Base-by-base conservation (phyloP, 2,888 invertebrate genomes). In the Andrena bicolor region DNA sequence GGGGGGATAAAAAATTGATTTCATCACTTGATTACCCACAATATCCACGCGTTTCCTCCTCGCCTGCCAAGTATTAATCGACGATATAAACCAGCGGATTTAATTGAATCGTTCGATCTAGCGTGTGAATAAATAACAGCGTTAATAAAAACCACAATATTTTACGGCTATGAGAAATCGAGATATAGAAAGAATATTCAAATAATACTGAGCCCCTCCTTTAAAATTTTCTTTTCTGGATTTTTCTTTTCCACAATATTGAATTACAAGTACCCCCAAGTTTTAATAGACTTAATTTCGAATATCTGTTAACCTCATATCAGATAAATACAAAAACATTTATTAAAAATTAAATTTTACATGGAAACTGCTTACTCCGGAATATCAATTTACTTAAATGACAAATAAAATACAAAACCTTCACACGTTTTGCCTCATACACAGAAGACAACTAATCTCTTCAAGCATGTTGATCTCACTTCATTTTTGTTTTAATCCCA, bases 51-150 rank as follows among this genome's bases (percentile, higher is more conserved):
- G n/a, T 13, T 56, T 56, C 28, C 58, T 35, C 10, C 16, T 63
- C 56, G 53, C n/a, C 63, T 56, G 53, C 26, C 56, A 35, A 41
- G 65, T 49, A 68, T 70, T 74, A 63, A 71, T 61, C 53, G 20
- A 53, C 53, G 71, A 78, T 71, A 48, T 49, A 60, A 26, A 10
- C 26, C 49, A 23, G 6, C 41, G 30, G 30, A 41, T 78, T 82
- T 82, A 75, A 82, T 78, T 78, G 71, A 82, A 82, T 70, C 56
- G 61, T 51, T 23, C 76, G 35, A 51, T 61, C 61, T 74, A 68
- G 71, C 82, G 30, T 56, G 56, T 58, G 71, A 70, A 75, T 78
- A 71, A 82, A 78, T 78, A 71, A 75, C 32, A 32, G 48, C 35
- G 26, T 77, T 58, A 56, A 68, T 82, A 58, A 68, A 75, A 75